Percentiles rank a stretch among this genome's conserved stretches.
These are phyloP conservation scores for Plebejus melissa DNA, from an alignment of 2,888 invertebrate species.

Conservation along the genomic window DNA sequence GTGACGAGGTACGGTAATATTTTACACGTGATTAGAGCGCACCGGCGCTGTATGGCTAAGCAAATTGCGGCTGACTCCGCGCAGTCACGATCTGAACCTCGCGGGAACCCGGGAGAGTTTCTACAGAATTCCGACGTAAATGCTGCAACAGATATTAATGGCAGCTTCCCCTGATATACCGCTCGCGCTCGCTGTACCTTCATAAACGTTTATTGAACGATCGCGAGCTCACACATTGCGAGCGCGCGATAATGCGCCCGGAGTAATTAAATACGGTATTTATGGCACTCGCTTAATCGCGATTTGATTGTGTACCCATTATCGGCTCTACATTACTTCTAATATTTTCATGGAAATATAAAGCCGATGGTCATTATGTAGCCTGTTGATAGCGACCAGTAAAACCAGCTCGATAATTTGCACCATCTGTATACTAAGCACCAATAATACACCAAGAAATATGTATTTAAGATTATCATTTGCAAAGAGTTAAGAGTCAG, in stretches of 20 bases:
- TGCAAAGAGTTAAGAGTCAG: background rate
- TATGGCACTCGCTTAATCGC: constrained; percentile 1
- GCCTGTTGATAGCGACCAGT: constrained; percentile 6
- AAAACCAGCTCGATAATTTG: constrained; percentile 14
- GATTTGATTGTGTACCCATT: constrained; percentile 16
- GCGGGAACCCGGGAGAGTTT: constrained; percentile 72
- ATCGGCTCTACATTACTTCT: constrained; percentile 14
- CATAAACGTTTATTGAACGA: constrained; percentile 25
- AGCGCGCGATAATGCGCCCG: constrained; percentile 24
- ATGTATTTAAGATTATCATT: background rate
- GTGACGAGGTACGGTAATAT: constrained; percentile 71
- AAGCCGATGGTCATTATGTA: background rate
- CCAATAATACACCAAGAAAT: background rate
- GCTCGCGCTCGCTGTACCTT: constrained; percentile 19
- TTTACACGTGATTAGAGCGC: constrained; percentile 77
- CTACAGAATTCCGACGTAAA: constrained; percentile 74
- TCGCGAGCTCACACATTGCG: constrained; percentile 12
- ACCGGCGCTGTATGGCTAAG: constrained; percentile 74
- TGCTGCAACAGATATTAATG: constrained; percentile 71
- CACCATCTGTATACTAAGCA: background rate
- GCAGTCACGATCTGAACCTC: constrained; percentile 77
- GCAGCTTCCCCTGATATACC: constrained; percentile 53
- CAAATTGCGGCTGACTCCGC: constrained; percentile 76
- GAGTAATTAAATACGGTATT: constrained; percentile 12
- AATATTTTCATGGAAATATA: constrained; percentile 2